Evolutionary conservation across 2,797 vertebrate genomes (phyloP), one percentile per base, ranked within the genome.

Genomic region (Sciurus vulgaris): DNA sequence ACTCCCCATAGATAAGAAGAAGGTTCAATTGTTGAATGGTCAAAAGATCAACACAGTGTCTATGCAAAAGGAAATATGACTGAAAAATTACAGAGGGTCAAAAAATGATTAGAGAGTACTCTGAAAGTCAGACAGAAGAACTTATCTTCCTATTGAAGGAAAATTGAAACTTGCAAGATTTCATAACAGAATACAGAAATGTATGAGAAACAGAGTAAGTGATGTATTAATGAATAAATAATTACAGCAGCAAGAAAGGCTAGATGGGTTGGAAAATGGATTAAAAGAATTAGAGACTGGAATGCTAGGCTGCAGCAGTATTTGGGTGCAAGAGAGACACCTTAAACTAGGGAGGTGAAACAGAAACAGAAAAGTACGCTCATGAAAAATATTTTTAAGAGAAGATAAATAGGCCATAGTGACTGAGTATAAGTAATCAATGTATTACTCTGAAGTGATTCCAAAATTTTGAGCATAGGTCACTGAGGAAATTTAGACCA

Each of bases 401-500:
- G 26, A 95, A 89, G 33, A 92, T 76, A 18, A 26, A 69, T 15
- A 56, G 38, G 24, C 11, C 15, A 14, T 26, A 28, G 35, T 72
- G 14, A 77, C 14, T 69, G 33, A 89, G 14, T 44, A 47, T 35
- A 77, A 69, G 33, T 33, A 65, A 79, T 33, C 22, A 63, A 59
- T 51, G 86, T 93, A 89, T 35, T 74, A 54, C 17, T 90, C 83
- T 51, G 81, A 93, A 93, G 47, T 18, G 51, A 59, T 49, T 69
- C 9, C 24, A 88, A 88, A 78, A 51, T 76, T 88, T 92, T 78
- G 38, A 86, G 74, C 22, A 63, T 47, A 49, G 11, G 22, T 83
- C 77, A 18, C 30, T 41, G 26, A 93, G 49, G 49, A 94, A 92
- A 85, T 81, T 63, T 87, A 78, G 26, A 91, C 76, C 63, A 87